Percentiles rank a stretch among this genome's conserved stretches.
phyloP scores from a whole-genome alignment of 2,113 vertebrate species.

The Ameiurus melas region DNA sequence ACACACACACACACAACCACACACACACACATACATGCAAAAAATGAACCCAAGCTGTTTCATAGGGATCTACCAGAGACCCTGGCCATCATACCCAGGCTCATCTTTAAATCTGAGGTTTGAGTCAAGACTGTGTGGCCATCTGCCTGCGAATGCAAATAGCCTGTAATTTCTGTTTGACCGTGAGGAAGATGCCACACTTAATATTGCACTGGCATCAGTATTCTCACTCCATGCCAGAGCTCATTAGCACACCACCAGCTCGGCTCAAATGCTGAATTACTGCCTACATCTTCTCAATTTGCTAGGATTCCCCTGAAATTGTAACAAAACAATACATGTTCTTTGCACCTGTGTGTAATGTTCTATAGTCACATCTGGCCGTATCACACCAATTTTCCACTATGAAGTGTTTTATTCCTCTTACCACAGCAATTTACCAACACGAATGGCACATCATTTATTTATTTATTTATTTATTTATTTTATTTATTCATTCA shows the following conservation, averaged over 20 bases:
- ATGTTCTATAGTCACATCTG: neutral
- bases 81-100: neutral
- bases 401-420: neutral
- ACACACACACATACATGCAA: too few species aligned
- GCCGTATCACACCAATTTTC: neutral
- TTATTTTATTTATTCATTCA: too few species aligned
- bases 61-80: neutral
- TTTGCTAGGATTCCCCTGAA: constrained; percentile 22
- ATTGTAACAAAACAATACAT: constrained; percentile 9
- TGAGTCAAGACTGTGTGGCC: constrained; percentile 43
- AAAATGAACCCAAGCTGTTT: neutral
- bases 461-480: neutral
- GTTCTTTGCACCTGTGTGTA: neutral
- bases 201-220: constrained; percentile 56
- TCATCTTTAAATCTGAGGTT: constrained; percentile 5
- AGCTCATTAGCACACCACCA: constrained; percentile 56
- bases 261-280: constrained; percentile 44
- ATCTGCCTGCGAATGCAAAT: constrained; percentile 57
- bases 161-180: constrained; percentile 59
- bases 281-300: constrained; percentile 39
- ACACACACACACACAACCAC: neutral
- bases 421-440: neutral
- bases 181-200: constrained; percentile 56
- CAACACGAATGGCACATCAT: neutral
- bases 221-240: constrained; percentile 50